Evolutionary conservation across 2,113 vertebrate genomes (phyloP).

Genomic region (Hypomesus transpacificus): DNA sequence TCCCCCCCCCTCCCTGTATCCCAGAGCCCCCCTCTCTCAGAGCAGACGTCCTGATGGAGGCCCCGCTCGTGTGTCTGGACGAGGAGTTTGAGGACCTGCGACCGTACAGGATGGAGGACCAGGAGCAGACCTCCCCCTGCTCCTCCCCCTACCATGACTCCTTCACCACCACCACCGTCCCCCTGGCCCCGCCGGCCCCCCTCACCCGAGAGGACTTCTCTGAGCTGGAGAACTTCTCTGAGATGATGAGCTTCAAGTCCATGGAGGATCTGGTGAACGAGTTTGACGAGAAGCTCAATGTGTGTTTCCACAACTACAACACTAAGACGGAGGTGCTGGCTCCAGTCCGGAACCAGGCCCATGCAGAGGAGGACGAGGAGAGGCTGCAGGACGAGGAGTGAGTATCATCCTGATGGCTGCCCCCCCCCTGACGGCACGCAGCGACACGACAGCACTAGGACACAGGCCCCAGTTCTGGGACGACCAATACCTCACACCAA

Average conservation of each 20-base stretch:
- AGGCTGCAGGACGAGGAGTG: slow-evolving; percentile 88
- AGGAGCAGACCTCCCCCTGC: slow-evolving; percentile 62
- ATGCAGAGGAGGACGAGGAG: slow-evolving; percentile 86
- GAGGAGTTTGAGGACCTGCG: slow-evolving; percentile 91
- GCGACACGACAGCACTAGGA: too few relatives aligned
- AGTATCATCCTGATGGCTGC: slow-evolving; percentile 48
- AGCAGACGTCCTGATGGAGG: slow-evolving; percentile 78
- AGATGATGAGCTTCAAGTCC: slow-evolving; percentile 96
- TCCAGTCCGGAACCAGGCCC: slow-evolving; percentile 82
- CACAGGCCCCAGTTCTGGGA: neutral
- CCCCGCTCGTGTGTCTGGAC: slow-evolving; percentile 87
- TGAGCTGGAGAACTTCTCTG: slow-evolving; percentile 92
- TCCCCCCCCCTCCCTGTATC: neutral
- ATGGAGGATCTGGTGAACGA: slow-evolving; percentile 95
- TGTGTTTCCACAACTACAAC: slow-evolving; percentile 94
- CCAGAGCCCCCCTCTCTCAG: slow-evolving; percentile 34
- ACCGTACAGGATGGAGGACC: slow-evolving; percentile 74
- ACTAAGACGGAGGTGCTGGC: slow-evolving; percentile 89
- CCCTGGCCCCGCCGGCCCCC: slow-evolving; percentile 64
- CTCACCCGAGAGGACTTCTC: slow-evolving; percentile 85
- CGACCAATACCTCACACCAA: neutral
- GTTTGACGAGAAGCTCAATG: slow-evolving; percentile 92
- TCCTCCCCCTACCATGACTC: slow-evolving; percentile 63
- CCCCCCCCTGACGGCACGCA: neutral
- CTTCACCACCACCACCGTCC: slow-evolving; percentile 55